These are phyloP conservation scores for Drosophila kanapiae DNA, from an alignment of 1,140 invertebrate genomes.

Conservation along the genomic window DNA sequence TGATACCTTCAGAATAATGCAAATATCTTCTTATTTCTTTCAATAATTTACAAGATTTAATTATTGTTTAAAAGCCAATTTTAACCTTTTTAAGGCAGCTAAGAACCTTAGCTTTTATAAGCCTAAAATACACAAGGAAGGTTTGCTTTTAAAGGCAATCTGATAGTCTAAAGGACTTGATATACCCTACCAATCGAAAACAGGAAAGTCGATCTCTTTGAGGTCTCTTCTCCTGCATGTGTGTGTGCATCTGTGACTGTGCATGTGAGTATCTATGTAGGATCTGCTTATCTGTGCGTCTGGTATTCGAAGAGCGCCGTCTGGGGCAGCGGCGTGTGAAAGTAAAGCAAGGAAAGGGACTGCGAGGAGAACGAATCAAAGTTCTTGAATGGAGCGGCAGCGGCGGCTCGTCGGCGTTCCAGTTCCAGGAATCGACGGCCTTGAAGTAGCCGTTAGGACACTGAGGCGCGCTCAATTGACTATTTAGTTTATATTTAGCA, in stretches of 20 bases:
- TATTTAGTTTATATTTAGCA: slow-evolving; percentile 82
- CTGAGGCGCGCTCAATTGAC: slow-evolving; percentile 76
- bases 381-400: slow-evolving; percentile 66
- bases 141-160: neutral
- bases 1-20: neutral
- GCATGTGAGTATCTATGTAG: neutral
- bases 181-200: slow-evolving; percentile 36
- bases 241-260: slow-evolving; percentile 7
- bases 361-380: slow-evolving; percentile 56
- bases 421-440: slow-evolving; percentile 73
- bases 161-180: neutral
- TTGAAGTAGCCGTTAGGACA: slow-evolving; percentile 78
- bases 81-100: no score
- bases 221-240: slow-evolving; percentile 14
- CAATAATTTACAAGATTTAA: no score
- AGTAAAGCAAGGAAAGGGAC: slow-evolving; percentile 45
- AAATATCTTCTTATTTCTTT: neutral
- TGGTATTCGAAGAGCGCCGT: slow-evolving; percentile 41
- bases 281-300: slow-evolving; percentile 6
- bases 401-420: slow-evolving; percentile 28
- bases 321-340: slow-evolving; percentile 63
- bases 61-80: no score
- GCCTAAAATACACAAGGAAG: neutral
- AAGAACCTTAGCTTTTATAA: no score
- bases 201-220: slow-evolving; percentile 46